phyloP scores from a whole-genome alignment of 2,888 invertebrate species.

The Agapetus fuscipes region DNA sequence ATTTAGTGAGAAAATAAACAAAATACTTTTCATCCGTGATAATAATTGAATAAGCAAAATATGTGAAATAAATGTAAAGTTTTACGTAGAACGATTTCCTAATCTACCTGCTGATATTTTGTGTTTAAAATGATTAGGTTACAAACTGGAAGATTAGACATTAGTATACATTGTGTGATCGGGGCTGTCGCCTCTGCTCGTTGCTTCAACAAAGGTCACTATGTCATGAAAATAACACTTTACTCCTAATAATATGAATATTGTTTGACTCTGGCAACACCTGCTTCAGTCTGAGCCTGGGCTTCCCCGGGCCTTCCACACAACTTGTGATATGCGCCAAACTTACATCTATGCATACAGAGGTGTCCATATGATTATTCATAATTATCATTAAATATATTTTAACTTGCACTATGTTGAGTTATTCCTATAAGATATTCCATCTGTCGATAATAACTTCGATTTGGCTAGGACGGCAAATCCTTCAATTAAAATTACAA shows the following conservation, averaged over 20 bases:
- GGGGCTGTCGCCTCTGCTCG: no score
- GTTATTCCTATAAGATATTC: not conserved
- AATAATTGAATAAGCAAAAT: no score
- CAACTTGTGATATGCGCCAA: not conserved
- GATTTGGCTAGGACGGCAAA: conserved; percentile 21
- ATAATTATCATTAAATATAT: not conserved
- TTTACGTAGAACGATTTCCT: no score
- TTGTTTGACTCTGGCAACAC: not conserved
- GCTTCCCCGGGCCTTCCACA: no score
- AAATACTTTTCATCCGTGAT: no score
- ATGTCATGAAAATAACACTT: conserved; percentile 15
- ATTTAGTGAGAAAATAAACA: no score
- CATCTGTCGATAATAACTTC: conserved; percentile 7
- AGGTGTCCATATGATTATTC: not conserved
- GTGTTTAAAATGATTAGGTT: no score
- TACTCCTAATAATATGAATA: conserved; percentile 10
- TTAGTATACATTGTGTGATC: no score
- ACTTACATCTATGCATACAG: conserved; percentile 7
- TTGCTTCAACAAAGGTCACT: no score
- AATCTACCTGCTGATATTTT: no score
- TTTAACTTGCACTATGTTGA: conserved; percentile 3
- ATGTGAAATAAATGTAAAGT: no score
- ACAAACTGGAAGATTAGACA: no score
- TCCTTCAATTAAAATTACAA: conserved; percentile 14
- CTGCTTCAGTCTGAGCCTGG: not conserved